Evolutionary conservation across 2,888 invertebrate genomes (phyloP), one percentile per base, ranked within the genome.

Genomic region (Ariolimax columbianus): DNA sequence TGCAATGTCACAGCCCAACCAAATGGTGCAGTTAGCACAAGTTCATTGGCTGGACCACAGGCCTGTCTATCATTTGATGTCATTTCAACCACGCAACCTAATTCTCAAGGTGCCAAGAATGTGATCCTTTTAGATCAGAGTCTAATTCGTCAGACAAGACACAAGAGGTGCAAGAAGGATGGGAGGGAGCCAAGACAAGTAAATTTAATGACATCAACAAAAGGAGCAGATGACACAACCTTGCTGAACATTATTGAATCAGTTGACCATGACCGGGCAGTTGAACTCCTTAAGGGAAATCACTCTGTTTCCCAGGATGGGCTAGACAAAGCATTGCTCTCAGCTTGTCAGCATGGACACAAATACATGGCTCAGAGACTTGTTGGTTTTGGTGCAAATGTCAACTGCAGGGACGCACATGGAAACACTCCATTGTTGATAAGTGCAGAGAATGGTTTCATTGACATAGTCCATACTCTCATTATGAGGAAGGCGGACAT

Each of bases 351-450:
- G n/a, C n/a, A n/a, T n/a, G n/a, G n/a, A n/a, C n/a, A n/a, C 51
- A 75, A 75, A 33, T 47, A 33, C 30, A 26, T 75, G 9, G 51
- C 51, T 14, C 75, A 75, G 33, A 51, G 14, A 33, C 75, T 75
- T 4, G 51, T 75, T 51, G 19, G 30, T 51, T 1, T 23, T 33
- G 75, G 75, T 19, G 75, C 75, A 51, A 51, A 51, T 75, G 51
- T 75, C 36, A 6, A 51, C 30, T 51, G 6, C 51, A 75, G 33
- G 38, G 47, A 47, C 30, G n/a, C 4, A 40, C 4, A 72, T 72
- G 72, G 40, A 40, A 72, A 72, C n/a, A 72, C 72, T 23, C 40
- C 72, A 1, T 72, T 72, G 40, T 19, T 75, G 75, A 51, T 75
- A 3, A 38, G 75, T 51, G 47, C 51, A 3, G 30, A 33, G 33